Evolutionary conservation across 2,888 invertebrate species (phyloP).

Genomic region (Erynnis tages): DNA sequence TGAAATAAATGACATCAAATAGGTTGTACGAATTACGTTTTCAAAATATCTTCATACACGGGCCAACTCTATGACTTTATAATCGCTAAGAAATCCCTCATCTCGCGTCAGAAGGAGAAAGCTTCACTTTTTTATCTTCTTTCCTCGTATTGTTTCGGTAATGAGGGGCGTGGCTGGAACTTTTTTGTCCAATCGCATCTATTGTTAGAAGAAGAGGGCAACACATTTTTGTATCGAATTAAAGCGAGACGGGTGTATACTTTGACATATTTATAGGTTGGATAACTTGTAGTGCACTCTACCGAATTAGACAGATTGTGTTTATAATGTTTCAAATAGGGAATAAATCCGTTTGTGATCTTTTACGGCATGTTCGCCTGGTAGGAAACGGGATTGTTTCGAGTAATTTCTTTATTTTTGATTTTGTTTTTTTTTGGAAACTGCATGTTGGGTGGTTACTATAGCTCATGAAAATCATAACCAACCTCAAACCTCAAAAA

Average conservation of each 20-base stretch:
- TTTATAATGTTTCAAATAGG: constrained; percentile 30
- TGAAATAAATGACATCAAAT: no score
- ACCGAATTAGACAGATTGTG: constrained; percentile 40
- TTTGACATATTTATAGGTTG: constrained; percentile 46
- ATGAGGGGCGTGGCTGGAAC: constrained; percentile 53
- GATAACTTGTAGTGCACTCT: constrained; percentile 32
- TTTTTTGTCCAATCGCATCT: constrained; percentile 54
- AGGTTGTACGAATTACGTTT: no score
- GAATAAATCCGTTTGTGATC: constrained; percentile 10
- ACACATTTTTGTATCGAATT: constrained; percentile 35
- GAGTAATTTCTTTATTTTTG: neutral
- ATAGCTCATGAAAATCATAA: no score
- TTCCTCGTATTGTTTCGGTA: constrained; percentile 51
- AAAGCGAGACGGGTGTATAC: constrained; percentile 41
- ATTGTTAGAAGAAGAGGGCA: constrained; percentile 41
- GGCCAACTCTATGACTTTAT: no score
- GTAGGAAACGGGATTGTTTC: neutral
- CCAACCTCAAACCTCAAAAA: no score
- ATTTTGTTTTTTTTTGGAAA: no score
- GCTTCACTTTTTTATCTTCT: constrained; percentile 39
- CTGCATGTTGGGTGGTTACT: no score
- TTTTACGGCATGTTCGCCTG: neutral
- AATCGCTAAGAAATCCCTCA: no score
- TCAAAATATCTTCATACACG: no score
- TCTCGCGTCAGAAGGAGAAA: constrained; percentile 35